Evolutionary conservation across 2,888 invertebrate genomes (phyloP).

Genomic region (Machimus atricapillus): DNA sequence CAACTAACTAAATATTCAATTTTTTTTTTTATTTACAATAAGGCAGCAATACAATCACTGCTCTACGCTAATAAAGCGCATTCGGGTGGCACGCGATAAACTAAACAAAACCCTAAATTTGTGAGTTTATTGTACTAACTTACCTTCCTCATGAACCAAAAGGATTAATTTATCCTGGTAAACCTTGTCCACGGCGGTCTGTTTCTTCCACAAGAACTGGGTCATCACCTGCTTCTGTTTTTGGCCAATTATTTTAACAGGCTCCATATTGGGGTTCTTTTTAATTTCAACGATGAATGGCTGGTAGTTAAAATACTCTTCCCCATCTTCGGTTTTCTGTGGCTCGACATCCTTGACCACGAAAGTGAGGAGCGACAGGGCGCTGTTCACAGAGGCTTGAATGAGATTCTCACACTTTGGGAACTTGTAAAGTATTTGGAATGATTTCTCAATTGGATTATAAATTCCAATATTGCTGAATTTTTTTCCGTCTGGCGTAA

Average conservation of each 20-base stretch:
- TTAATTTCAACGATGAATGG: slow-evolving; percentile 70
- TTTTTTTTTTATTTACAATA: too few species aligned
- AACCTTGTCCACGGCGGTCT: slow-evolving; percentile 52
- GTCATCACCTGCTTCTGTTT: slow-evolving; percentile 77
- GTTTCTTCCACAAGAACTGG: slow-evolving; percentile 69
- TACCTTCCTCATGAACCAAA: slow-evolving; percentile 81
- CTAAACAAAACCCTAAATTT: too few species aligned
- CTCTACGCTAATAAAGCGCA: too few species aligned
- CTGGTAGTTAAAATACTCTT: slow-evolving; percentile 63
- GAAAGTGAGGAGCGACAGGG: slow-evolving; percentile 72
- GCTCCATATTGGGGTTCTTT: slow-evolving; percentile 59
- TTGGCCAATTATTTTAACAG: slow-evolving; percentile 62
- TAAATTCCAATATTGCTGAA: slow-evolving; percentile 69
- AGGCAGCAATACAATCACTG: too few species aligned
- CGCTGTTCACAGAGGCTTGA: slow-evolving; percentile 80
- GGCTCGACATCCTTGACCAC: slow-evolving; percentile 66
- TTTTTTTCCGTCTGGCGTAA: slow-evolving; percentile 60
- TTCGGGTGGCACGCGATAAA: too few species aligned
- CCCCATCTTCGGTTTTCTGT: slow-evolving; percentile 55
- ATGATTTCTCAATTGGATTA: slow-evolving; percentile 67
- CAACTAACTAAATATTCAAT: too few species aligned
- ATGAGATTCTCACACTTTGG: slow-evolving; percentile 71
- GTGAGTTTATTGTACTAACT: slow-evolving; percentile 52
- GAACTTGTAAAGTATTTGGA: slow-evolving; percentile 71
- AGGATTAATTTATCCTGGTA: slow-evolving; percentile 73